Base-by-base conservation (phyloP, 2,797 vertebrate species). In the Danionella dracula region DNA sequence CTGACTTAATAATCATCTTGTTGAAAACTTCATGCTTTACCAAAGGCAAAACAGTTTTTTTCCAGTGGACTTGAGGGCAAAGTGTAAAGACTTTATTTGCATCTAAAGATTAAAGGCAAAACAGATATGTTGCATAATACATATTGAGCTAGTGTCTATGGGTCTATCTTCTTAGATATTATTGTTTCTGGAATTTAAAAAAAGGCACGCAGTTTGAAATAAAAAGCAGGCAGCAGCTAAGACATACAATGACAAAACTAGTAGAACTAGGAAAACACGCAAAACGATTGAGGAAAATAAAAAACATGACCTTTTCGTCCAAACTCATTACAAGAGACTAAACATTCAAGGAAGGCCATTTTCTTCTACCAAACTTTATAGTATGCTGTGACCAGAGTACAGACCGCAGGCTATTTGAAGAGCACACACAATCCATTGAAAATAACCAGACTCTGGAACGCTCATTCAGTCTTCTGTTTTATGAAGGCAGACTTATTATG, bases 371-470 rank as follows among this genome's bases (percentile, higher is more conserved):
- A 4, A 55, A 56, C 13, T 32, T 46, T 13, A 17, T 38, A 10
- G 17, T 54, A 23, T 17, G 41, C 35, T 61, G 53, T 16, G 15
- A n/a, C 37, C 58, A 0, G 13, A 54, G 32, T 66, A 71, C 40
- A 55, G n/a, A 46, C 45, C 4, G 17, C 16, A 48, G 46, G 34
- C 50, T 59, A 56, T 66, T 35, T 48, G 42, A 50, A 58, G 23
- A 35, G 41, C 32, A 60, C 50, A 71, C 59, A 68, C 17, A 59
- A 38, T 37, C 67, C 59, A 71, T 54, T 70, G 42, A 72, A 48
- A 15, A 27, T 41, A 35, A 46, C 29, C 63, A 45, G 21, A 60
- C 44, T 5, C 8, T 15, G 37, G 55, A 42, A 42, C 19, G 11
- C 23, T 66, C 56, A 29, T n/a, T 68, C 2, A 0, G 44, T 34